Base-by-base conservation (phyloP, 1,140 invertebrate genomes). In the Dendrolimus punctatus region DNA sequence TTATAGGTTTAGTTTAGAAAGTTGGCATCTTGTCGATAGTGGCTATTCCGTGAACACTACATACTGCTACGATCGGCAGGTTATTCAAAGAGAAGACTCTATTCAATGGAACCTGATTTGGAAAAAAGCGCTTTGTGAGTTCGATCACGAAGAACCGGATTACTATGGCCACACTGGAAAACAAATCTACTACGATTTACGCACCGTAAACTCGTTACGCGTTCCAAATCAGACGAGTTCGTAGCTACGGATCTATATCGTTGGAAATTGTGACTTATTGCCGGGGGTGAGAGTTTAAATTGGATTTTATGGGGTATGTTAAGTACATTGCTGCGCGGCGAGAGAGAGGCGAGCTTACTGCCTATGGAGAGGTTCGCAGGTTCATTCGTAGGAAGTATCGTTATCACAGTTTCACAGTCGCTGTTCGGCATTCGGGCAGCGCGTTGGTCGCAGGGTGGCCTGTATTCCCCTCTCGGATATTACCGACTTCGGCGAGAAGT, bases 1-100 rank as follows among this genome's bases (percentile, higher is more conserved):
- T 81, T 81, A 78, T 82, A 78, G 76, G 71, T 81, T 80, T 81
- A 81, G 78, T 83, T 85, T 85, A 81, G 81, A 85, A 85, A 85
- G 81, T 85, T 81, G 79, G 73, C 78, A 81, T 81, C 79, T 82
- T 82, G 77, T 82, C 76, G 66, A 62, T 80, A 78, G 80, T 73
- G 75, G 78, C 80, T 81, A 76, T 76, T 76, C 75, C 69, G 71
- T 69, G 71, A 71, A 76, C 73, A 75, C 70, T 78, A 74, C 73
- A 73, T 73, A 74, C 71, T 71, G 73, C 77, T 72, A 74, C 67
- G 71, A 70, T 59, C 69, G 67, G 66, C 64, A 65, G 62, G 63
- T 66, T 71, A 61, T 62, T 73, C 64, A 80, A 81, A 85, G 74
- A 76, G 73, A 75, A 80, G 73, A 67, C 71, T 76, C 66, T 76